A percentile compares a stretch with the other conserved stretches of the same genome.
Evolutionary conservation across 2,888 invertebrate species (phyloP).

Genomic region (Scelioninae gen. 2): DNA sequence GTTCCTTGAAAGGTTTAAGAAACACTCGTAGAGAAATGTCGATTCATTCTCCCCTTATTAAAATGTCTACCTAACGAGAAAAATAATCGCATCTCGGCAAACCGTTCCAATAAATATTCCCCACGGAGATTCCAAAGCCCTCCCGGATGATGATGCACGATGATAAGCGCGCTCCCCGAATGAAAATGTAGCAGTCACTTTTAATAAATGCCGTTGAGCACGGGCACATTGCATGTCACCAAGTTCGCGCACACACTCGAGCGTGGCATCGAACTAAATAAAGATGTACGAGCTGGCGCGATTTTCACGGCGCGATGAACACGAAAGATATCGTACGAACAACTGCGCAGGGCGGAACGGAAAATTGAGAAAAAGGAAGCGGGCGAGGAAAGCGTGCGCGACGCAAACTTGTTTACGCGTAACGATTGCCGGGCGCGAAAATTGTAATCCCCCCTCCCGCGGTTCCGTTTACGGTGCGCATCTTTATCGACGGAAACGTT

Average conservation of each 20-base stretch:
- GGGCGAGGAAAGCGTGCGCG: conserved; percentile 2
- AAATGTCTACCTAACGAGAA: conserved; percentile 7
- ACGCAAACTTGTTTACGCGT: background rate
- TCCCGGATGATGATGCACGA: conserved; percentile 30
- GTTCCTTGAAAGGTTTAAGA: too few species aligned
- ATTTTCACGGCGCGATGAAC: conserved; percentile 37
- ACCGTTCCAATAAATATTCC: conserved; percentile 24
- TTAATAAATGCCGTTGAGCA: conserved; percentile 41
- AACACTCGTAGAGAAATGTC: background rate
- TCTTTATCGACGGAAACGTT: conserved; percentile 15
- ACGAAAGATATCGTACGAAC: conserved; percentile 30
- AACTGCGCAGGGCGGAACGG: conserved; percentile 2
- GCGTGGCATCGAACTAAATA: conserved; percentile 45
- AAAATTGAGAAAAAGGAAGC: background rate
- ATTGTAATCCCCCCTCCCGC: too few species aligned
- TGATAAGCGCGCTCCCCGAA: conserved; percentile 23
- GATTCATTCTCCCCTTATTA: background rate
- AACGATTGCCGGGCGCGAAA: too few species aligned
- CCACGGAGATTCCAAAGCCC: conserved; percentile 17
- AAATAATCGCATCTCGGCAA: conserved; percentile 10
- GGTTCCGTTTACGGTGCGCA: background rate
- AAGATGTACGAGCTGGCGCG: conserved; percentile 40
- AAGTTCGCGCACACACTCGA: conserved; percentile 26
- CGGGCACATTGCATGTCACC: conserved; percentile 41
- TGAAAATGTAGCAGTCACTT: conserved; percentile 44